Evolutionary conservation across 2,797 vertebrate species (phyloP).

Genomic region (Onychomys leucogaster): DNA sequence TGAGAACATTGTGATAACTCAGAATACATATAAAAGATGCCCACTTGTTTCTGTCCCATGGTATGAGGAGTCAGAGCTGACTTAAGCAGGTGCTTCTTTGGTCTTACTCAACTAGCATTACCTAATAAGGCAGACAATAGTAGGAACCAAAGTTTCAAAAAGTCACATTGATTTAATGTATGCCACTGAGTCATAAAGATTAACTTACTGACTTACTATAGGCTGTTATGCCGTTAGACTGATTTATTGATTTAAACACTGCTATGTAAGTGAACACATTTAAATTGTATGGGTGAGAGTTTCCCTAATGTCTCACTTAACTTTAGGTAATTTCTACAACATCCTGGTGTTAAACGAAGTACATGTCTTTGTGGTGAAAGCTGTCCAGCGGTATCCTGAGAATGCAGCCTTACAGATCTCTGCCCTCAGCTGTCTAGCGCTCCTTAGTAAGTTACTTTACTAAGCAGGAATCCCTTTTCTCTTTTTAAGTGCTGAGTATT

Average conservation of each 20-base stretch:
- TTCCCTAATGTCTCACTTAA: slow-evolving; percentile 56
- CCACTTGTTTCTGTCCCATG: not conserved
- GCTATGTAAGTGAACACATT: not conserved
- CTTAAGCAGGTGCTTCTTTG: not conserved
- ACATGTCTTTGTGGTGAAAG: slow-evolving; percentile 91
- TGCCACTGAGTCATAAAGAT: slow-evolving; percentile 22
- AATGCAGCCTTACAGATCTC: slow-evolving; percentile 92
- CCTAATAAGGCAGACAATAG: slow-evolving; percentile 7
- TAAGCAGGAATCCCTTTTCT: not conserved
- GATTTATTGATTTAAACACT: not conserved
- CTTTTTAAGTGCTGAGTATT: not conserved
- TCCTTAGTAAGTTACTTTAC: slow-evolving; percentile 93
- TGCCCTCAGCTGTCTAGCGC: slow-evolving; percentile 93
- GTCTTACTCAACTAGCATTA: slow-evolving; percentile 33
- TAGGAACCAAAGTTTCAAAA: not conserved
- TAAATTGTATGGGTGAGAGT: not conserved
- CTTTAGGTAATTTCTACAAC: slow-evolving; percentile 95
- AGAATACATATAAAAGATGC: not conserved
- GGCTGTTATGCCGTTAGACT: not conserved
- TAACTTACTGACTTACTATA: not conserved
- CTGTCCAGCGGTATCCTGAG: slow-evolving; percentile 90
- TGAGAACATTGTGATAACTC: not conserved
- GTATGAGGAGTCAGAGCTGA: not conserved
- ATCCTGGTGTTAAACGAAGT: slow-evolving; percentile 96
- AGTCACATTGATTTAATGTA: slow-evolving; percentile 12